Evolutionary conservation across 53 echinoderm and acorn worm genomes (phyloP).

Genomic region (Crossaster papposus): DNA sequence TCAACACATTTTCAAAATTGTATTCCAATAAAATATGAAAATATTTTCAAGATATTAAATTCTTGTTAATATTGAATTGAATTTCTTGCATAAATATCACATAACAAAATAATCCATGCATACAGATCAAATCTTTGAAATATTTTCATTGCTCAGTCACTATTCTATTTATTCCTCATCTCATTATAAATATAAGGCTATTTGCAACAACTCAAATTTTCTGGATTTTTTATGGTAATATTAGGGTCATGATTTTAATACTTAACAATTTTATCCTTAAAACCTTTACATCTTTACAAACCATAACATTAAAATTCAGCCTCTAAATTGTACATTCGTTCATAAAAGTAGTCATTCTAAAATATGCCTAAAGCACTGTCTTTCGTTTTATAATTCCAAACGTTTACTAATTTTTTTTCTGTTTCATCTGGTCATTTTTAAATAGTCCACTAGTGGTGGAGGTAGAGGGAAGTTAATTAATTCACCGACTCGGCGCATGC

Average conservation of each 20-base stretch:
- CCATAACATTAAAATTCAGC: not conserved
- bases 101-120: not conserved
- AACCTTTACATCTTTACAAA: not conserved
- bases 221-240: no score
- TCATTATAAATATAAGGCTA: not conserved
- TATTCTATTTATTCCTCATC: not conserved
- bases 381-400: not conserved
- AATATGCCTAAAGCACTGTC: not conserved
- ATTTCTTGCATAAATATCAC: not conserved
- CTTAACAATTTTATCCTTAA: not conserved
- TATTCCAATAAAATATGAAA: not conserved
- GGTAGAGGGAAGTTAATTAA: not conserved
- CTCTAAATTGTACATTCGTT: not conserved
- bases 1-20: not conserved
- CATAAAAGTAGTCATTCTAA: not conserved
- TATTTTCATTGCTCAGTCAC: not conserved
- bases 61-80: no score
- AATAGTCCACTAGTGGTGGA: constrained; percentile 5
- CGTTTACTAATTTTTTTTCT: not conserved
- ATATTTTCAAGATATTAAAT: not conserved
- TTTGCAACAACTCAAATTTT: no score
- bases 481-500: constrained; percentile 23
- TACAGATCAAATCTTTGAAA: not conserved
- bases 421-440: constrained; percentile 3
- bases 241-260: no score